Percentiles rank a stretch among this genome's conserved stretches.
phyloP scores from a whole-genome alignment of 2,797 vertebrate species.

The Hydrophis major region DNA sequence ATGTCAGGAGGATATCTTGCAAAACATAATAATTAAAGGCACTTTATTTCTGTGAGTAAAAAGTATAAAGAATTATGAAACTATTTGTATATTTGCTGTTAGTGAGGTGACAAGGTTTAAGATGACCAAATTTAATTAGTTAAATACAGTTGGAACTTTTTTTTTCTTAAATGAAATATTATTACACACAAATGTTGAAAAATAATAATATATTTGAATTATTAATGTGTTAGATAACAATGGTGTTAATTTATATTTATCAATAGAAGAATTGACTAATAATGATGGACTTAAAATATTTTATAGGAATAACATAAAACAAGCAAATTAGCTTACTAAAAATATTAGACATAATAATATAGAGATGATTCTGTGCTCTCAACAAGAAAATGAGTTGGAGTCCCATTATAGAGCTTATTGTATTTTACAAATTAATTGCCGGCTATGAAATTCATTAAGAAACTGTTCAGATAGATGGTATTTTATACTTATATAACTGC shows the following conservation, averaged over 20 bases:
- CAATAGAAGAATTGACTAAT: background rate
- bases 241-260: background rate
- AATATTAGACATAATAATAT: background rate
- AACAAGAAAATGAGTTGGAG: background rate
- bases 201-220: background rate
- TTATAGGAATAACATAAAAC: background rate
- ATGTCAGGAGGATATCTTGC: background rate
- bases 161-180: background rate
- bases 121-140: background rate
- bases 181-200: background rate
- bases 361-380: background rate
- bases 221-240: background rate
- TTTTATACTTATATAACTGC: background rate
- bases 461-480: background rate
- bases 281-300: background rate
- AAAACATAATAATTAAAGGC: conserved; percentile 4
- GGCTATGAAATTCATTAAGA: background rate
- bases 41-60: background rate
- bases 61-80: background rate
- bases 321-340: background rate
- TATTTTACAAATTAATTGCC: background rate
- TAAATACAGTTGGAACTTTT: background rate
- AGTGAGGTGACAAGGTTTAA: background rate
- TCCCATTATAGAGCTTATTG: background rate
- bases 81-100: background rate